Evolutionary conservation across 2,797 vertebrate genomes (phyloP), one percentile per base, ranked within the genome.

Genomic region (Platyrinchus mystaceus): DNA sequence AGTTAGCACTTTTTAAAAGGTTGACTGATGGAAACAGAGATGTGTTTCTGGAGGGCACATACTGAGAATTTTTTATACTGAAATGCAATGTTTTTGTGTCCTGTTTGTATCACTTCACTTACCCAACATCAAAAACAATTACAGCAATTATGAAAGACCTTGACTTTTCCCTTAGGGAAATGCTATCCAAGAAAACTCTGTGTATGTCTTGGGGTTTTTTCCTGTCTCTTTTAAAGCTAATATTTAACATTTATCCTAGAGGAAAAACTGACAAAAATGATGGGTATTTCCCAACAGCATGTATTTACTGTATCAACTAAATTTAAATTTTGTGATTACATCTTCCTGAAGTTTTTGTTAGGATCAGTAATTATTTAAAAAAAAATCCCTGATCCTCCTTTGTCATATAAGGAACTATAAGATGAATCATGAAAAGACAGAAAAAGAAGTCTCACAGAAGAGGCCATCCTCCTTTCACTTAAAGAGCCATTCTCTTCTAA

Each of bases 41-140:
- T 44, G 39, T 63, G 66, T 82, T 95, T 56, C 86, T 85, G 86
- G 50, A 95, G 81, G 93, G 36, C 53, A 32, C 28, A 1, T 20
- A 55, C 71, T 34, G 43, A 77, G 73, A 37, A 2, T 50, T 90
- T 91, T 37, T 88, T 78, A 46, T 89, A 80, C 88, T 87, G 79
- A 94, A 93, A 84, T 81, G 71, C 67, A 58, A 46, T 14, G 14
- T 36, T 94, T 93, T 80, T 92, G 22, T 91, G 84, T 90, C 73
- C 59, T 53, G 39, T 96, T 95, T 97, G 93, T 94, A 96, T 95
- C 68, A 82, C 55, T 85, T 81, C 77, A 8, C 87, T 96, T 79
- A 81, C 52, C 62, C 53, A 95, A 92, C 59, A 94, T 97, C 90
- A 96, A 87, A 97, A 97, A 94, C 60, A 97, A 94, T 97, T 97